A percentile compares a stretch with the other conserved stretches of the same genome.
Evolutionary conservation across 2,797 vertebrate species (phyloP).

Genomic region (Dipus sagitta): DNA sequence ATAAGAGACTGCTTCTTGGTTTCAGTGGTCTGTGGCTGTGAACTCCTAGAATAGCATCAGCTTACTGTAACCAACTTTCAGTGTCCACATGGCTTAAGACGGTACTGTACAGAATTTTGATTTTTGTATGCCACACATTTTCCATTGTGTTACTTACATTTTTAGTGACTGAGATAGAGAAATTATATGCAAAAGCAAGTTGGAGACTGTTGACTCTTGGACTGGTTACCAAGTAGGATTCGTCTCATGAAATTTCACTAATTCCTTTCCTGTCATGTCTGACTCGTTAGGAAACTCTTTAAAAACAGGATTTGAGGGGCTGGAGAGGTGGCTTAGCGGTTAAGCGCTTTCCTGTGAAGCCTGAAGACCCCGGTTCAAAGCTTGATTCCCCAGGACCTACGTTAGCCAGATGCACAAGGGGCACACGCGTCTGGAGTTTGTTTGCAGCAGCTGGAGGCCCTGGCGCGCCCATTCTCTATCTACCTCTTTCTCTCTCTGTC

Average conservation of each 20-base stretch:
- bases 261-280: background rate
- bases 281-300: background rate
- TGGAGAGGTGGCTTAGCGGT: no score
- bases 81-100: background rate
- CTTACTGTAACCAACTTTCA: slow-evolving; percentile 25
- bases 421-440: no score
- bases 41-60: background rate
- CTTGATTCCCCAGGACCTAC: no score
- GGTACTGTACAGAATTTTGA: background rate
- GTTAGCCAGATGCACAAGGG: no score
- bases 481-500: no score
- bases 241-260: background rate
- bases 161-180: background rate
- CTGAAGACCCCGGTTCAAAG: no score
- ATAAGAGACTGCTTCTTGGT: background rate
- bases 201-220: background rate
- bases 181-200: background rate
- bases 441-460: no score
- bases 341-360: no score
- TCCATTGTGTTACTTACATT: background rate
- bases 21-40: background rate
- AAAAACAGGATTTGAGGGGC: background rate
- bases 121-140: background rate
- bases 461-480: no score
- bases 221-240: slow-evolving; percentile 30